A percentile compares a stretch with the other conserved stretches of the same genome.
Evolutionary conservation across 2,888 invertebrate genomes (phyloP).

Genomic region (Bembecia ichneumoniformis): DNA sequence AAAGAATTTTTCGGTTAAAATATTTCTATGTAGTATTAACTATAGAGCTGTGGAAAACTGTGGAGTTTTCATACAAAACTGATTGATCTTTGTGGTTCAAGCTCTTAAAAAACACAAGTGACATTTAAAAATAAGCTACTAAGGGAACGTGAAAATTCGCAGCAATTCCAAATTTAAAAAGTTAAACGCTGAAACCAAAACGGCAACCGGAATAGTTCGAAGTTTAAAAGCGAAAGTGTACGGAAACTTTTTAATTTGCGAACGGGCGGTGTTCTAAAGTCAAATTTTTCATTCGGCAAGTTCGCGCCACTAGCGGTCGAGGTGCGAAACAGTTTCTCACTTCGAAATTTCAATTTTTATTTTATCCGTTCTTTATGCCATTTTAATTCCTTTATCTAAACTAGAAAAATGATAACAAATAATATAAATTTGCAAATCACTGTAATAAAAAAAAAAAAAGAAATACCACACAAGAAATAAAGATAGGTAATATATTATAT

Average conservation of each 20-base stretch:
- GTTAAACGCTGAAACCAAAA: conserved; percentile 37
- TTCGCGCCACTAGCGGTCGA: conserved; percentile 19
- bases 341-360: conserved; percentile 17
- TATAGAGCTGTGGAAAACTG: no score
- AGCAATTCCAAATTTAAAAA: conserved; percentile 32
- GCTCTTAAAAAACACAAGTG: neutral
- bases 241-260: conserved; percentile 59
- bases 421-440: no score
- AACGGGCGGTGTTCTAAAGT: conserved; percentile 38
- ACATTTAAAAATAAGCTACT: neutral
- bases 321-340: conserved; percentile 35
- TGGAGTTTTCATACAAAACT: no score
- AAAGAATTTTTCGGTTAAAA: no score
- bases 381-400: no score
- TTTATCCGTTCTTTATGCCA: neutral
- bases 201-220: conserved; percentile 54
- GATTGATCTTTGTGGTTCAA: no score
- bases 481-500: no score
- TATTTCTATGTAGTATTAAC: no score
- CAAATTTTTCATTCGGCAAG: conserved; percentile 50
- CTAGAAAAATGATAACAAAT: no score
- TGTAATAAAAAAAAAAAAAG: no score
- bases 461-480: no score
- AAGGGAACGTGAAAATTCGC: neutral
- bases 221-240: conserved; percentile 57